These are phyloP conservation scores for Vombatus ursinus DNA, from an alignment of 2,113 vertebrate species.

Conservation along the genomic window DNA sequence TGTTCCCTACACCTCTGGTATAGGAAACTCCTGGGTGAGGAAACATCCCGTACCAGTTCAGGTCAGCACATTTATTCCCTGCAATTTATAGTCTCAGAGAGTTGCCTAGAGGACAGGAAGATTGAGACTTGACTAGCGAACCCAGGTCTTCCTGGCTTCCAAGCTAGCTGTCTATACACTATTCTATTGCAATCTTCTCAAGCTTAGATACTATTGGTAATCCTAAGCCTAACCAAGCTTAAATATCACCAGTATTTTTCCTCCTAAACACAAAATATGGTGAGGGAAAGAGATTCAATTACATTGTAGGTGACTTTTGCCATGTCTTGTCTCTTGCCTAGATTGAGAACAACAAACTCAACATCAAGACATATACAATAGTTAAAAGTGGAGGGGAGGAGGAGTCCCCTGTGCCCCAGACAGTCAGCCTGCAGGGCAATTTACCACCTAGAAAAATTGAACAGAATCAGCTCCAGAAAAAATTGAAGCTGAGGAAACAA, in stretches of 20 bases:
- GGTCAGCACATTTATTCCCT: not conserved
- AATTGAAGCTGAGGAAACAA: not conserved
- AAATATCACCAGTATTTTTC: not conserved
- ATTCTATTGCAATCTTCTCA: not conserved
- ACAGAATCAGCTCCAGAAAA: not conserved
- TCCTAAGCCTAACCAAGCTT: not conserved
- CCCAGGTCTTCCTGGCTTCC: not conserved
- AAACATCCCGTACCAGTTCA: not conserved
- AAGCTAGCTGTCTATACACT: not conserved
- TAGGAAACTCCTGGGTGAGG: not conserved
- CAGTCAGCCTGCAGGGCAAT: not conserved
- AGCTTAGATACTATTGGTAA: not conserved
- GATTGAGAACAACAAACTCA: constrained; percentile 21
- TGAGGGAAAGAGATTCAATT: not conserved
- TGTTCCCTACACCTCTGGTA: not conserved
- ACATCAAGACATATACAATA: not conserved
- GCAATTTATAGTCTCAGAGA: not conserved
- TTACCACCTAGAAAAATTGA: constrained; percentile 4
- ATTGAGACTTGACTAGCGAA: not conserved
- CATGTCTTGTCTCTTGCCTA: not conserved
- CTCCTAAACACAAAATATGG: constrained; percentile 5
- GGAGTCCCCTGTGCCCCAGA: not conserved
- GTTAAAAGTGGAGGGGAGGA: not conserved
- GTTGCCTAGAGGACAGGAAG: not conserved
- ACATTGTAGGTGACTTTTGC: not conserved